phyloP scores from a whole-genome alignment of 2,888 invertebrate genomes.

The Sesamia inferens region DNA sequence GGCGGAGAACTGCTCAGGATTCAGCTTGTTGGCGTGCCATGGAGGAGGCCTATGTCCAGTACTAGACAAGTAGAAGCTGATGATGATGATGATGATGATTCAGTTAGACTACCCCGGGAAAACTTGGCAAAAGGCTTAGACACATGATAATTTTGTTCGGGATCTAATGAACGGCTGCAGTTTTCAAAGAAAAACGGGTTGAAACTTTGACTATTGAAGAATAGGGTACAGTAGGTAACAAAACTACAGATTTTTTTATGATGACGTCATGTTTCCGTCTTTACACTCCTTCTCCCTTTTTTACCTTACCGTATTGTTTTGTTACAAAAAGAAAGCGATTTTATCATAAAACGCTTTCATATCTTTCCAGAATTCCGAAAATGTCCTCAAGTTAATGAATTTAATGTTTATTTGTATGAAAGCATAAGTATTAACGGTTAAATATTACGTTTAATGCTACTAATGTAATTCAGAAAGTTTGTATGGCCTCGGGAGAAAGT shows the following conservation, averaged over 20 bases:
- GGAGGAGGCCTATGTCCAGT: too few relatives aligned
- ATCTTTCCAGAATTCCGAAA: background rate
- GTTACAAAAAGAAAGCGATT: constrained; percentile 10
- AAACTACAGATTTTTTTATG: background rate
- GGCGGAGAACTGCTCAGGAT: too few relatives aligned
- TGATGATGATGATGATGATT: too few relatives aligned
- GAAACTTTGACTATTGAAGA: background rate
- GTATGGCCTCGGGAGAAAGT: constrained; percentile 60
- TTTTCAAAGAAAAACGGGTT: background rate
- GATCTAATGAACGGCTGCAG: background rate
- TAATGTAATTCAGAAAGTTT: constrained; percentile 60
- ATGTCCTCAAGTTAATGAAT: constrained; percentile 10
- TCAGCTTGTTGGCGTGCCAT: too few relatives aligned
- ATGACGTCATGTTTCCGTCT: background rate
- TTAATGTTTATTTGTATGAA: constrained; percentile 36
- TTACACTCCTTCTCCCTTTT: background rate
- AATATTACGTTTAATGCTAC: constrained; percentile 50
- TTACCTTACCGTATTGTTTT: background rate
- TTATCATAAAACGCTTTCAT: constrained; percentile 13
- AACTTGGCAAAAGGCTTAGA: background rate
- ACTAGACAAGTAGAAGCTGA: too few relatives aligned
- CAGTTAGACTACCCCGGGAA: background rate
- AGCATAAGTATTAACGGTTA: constrained; percentile 39
- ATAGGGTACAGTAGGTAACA: background rate
- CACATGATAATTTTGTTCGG: background rate